These are phyloP conservation scores for Scaptomyza caliginosa DNA, from an alignment of 2,888 invertebrate genomes.

Conservation along the genomic window DNA sequence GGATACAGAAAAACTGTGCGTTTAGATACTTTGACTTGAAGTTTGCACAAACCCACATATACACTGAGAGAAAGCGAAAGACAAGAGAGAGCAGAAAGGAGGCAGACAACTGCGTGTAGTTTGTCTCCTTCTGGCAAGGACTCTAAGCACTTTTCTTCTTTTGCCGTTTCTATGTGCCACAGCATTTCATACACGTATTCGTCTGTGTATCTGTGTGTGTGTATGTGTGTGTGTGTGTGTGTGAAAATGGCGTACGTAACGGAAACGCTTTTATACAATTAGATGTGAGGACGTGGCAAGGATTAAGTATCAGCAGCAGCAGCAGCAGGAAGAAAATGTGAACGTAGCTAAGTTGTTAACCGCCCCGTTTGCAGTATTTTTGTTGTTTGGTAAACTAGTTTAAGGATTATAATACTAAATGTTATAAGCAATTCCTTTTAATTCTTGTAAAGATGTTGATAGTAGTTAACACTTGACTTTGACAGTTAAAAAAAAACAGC, in stretches of 20 bases:
- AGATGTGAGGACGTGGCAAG: slow-evolving; percentile 70
- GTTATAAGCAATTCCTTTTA: too few relatives aligned
- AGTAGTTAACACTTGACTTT: too few relatives aligned
- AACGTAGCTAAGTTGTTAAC: slow-evolving; percentile 1
- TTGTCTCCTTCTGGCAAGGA: slow-evolving; percentile 35
- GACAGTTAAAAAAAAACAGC: too few relatives aligned
- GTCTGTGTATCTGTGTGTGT: slow-evolving; percentile 12
- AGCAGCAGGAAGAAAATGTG: slow-evolving; percentile 1
- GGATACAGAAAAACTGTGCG: slow-evolving; percentile 77
- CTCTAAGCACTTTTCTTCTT: slow-evolving; percentile 17
- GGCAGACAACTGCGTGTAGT: slow-evolving; percentile 9
- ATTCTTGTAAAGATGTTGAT: too few relatives aligned
- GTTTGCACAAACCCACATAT: slow-evolving; percentile 52
- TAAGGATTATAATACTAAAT: too few relatives aligned
- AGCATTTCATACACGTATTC: slow-evolving; percentile 18
- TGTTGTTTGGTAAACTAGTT: too few relatives aligned
- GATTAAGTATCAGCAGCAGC: slow-evolving; percentile 31
- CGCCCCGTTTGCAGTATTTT: not conserved
- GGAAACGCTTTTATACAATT: slow-evolving; percentile 79
- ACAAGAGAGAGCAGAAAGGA: too few relatives aligned
- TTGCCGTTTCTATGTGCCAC: slow-evolving; percentile 15
- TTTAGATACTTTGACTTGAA: slow-evolving; percentile 79
- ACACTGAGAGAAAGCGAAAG: slow-evolving; percentile 2
- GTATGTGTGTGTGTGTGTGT: slow-evolving; percentile 30
- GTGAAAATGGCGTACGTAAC: slow-evolving; percentile 75